Evolutionary conservation across 2,113 vertebrate genomes (phyloP).

Genomic region (Misgurnus anguillicaudatus): DNA sequence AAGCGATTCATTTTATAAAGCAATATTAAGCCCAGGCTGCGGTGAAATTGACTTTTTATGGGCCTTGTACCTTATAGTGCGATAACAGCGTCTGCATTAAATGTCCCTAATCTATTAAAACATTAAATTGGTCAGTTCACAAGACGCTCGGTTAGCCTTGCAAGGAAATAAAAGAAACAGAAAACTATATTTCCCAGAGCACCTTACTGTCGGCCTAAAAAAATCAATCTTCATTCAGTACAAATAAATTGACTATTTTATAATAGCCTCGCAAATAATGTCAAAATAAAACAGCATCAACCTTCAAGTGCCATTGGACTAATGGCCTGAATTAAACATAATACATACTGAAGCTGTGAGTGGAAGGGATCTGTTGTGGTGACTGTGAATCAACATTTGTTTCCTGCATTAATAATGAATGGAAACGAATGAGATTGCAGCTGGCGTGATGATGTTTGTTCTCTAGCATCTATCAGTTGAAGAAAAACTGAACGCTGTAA

Average conservation of each 20-base stretch:
- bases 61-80: constrained; percentile 67
- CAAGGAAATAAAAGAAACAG: neutral
- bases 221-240: neutral
- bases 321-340: neutral
- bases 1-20: neutral
- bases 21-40: constrained; percentile 54
- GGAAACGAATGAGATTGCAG: neutral
- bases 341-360: neutral
- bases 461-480: neutral
- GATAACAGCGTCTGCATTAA: constrained; percentile 60
- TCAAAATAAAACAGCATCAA: neutral
- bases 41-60: constrained; percentile 61
- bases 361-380: neutral
- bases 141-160: constrained; percentile 33
- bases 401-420: constrained; percentile 21
- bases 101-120: constrained; percentile 63
- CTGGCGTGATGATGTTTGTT: neutral
- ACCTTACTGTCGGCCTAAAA: neutral
- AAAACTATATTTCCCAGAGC: constrained; percentile 29
- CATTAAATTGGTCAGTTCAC: constrained; percentile 49
- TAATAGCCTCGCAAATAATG: neutral
- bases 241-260: constrained; percentile 3
- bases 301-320: neutral
- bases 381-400: constrained; percentile 23
- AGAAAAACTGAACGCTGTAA: neutral